phyloP scores from a whole-genome alignment of 2,797 vertebrate genomes.

The Odontamblyopus lacepedii region DNA sequence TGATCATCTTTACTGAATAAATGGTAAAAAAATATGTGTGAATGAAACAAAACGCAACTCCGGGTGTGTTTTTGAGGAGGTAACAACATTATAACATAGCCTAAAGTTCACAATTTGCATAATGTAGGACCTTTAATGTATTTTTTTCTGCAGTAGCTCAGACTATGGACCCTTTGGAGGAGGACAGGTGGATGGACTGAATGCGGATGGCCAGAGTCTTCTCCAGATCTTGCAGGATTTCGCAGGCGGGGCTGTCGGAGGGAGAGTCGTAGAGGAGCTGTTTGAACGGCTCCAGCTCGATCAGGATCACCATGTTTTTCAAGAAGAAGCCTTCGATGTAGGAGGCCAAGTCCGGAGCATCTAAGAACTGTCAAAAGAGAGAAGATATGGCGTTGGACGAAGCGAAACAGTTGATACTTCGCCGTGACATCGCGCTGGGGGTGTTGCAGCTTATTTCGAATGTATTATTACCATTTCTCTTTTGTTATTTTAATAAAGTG shows the following conservation, averaged over 20 bases:
- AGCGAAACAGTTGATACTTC: not conserved
- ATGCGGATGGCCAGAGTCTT: slow-evolving; percentile 91
- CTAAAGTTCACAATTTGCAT: too few relatives aligned
- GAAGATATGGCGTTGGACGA: not conserved
- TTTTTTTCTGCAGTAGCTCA: slow-evolving; percentile 29
- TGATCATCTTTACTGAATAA: too few relatives aligned
- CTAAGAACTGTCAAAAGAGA: slow-evolving; percentile 83
- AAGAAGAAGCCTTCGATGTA: slow-evolving; percentile 97
- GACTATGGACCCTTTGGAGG: slow-evolving; percentile 95
- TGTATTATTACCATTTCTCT: too few relatives aligned
- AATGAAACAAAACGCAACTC: too few relatives aligned
- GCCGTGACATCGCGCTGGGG: too few relatives aligned
- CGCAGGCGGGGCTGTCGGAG: slow-evolving; percentile 83
- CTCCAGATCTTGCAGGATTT: slow-evolving; percentile 92
- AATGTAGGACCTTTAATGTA: not conserved
- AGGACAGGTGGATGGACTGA: slow-evolving; percentile 97
- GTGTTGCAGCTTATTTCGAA: too few relatives aligned
- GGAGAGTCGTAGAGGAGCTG: slow-evolving; percentile 92
- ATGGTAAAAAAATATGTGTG: too few relatives aligned
- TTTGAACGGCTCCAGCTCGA: slow-evolving; percentile 95
- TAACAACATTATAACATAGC: too few relatives aligned
- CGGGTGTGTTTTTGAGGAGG: too few relatives aligned
- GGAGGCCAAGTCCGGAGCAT: slow-evolving; percentile 87
- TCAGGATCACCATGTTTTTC: slow-evolving; percentile 97
- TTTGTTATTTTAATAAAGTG: too few relatives aligned